These are phyloP conservation scores for Apogon talboti DNA, from an alignment of 2,797 vertebrate genomes.

Conservation along the genomic window DNA sequence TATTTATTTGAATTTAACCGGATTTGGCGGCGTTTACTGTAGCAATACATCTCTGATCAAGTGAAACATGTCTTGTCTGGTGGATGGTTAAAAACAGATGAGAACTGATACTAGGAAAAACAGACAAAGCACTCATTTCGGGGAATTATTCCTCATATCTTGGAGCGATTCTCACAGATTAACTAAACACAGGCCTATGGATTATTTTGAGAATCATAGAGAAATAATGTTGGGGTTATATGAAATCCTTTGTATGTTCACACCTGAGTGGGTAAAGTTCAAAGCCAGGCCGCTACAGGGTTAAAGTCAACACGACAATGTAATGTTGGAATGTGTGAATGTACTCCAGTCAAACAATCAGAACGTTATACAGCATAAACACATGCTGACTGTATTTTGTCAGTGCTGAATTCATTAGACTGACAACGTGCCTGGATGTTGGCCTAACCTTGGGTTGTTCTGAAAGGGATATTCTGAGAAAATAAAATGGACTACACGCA, in stretches of 20 bases:
- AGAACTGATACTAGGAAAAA: constrained; percentile 21
- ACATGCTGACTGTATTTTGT: constrained; percentile 36
- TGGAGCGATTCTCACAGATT: neutral
- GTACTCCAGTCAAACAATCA: constrained; percentile 19
- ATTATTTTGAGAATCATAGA: constrained; percentile 26
- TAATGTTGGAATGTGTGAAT: constrained; percentile 13
- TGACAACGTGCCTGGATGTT: constrained; percentile 19
- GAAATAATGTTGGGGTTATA: constrained; percentile 8
- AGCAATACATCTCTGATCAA: constrained; percentile 5
- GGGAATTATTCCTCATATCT: neutral
- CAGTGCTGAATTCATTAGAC: constrained; percentile 15
- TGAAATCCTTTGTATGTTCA: constrained; percentile 41
- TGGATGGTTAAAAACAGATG: constrained; percentile 14
- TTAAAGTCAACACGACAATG: neutral
- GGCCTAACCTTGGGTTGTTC: constrained; percentile 22
- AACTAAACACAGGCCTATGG: constrained; percentile 18
- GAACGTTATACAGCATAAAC: constrained; percentile 6
- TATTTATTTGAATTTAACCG: constrained; percentile 8
- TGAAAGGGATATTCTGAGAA: constrained; percentile 36
- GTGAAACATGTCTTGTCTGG: constrained; percentile 13
- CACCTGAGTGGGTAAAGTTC: constrained; percentile 24
- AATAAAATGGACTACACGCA: constrained; percentile 30
- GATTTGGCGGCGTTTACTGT: neutral
- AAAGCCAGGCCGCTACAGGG: constrained; percentile 6
- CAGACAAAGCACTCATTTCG: constrained; percentile 9